phyloP scores from a whole-genome alignment of 2,113 vertebrate species.

The Zeus faber region DNA sequence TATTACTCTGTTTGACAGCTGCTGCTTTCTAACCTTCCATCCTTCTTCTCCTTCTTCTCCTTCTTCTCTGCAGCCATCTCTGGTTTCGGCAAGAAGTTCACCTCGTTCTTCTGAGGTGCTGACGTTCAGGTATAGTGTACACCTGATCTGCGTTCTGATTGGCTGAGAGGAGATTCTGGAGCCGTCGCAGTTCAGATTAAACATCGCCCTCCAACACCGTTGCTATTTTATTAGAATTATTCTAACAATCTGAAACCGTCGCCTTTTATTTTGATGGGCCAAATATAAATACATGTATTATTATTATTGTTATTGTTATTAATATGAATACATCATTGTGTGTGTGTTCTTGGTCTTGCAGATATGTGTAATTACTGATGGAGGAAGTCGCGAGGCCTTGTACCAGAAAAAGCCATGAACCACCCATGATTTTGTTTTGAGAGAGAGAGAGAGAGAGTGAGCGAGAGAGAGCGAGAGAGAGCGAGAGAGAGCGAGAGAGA shows the following conservation, averaged over 20 bases:
- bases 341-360: constrained; percentile 38
- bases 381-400: constrained; percentile 70
- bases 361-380: constrained; percentile 61
- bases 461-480: not conserved
- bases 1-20: not conserved
- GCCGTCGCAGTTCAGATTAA: not conserved
- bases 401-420: constrained; percentile 92
- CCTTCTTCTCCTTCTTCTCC: not conserved
- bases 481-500: not conserved
- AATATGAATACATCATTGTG: not conserved
- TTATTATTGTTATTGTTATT: no score
- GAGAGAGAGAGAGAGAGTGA: constrained; percentile 3
- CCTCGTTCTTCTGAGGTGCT: constrained; percentile 91
- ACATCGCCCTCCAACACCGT: not conserved
- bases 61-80: constrained; percentile 80
- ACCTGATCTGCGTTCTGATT: not conserved
- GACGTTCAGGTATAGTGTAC: constrained; percentile 68
- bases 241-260: no score
- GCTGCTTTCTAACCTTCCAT: not conserved
- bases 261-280: no score
- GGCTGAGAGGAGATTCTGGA: not conserved
- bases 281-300: no score
- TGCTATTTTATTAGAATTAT: not conserved
- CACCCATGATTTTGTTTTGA: constrained; percentile 60
- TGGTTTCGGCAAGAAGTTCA: constrained; percentile 98